Evolutionary conservation across 2,113 vertebrate species (phyloP).

Genomic region (Upupa epops): DNA sequence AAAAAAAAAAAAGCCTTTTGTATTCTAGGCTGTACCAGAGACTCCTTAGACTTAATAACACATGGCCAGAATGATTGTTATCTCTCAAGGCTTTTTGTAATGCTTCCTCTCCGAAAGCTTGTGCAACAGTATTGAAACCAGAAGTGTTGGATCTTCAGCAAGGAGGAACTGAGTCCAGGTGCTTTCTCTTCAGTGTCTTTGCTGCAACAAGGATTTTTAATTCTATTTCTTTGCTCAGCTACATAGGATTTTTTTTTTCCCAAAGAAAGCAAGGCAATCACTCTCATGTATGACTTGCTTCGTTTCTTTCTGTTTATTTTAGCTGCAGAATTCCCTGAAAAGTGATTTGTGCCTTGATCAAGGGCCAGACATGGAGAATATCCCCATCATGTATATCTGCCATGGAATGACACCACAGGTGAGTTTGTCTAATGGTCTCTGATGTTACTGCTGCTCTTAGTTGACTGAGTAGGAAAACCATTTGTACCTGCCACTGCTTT

Average conservation of each 20-base stretch:
- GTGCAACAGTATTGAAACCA: neutral
- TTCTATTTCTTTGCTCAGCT: neutral
- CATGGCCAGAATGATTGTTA: fast-evolving
- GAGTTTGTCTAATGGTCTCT: constrained; percentile 44
- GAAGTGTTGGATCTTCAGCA: neutral
- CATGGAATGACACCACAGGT: constrained; percentile 98
- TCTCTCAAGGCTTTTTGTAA: neutral
- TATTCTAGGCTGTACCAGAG: neutral
- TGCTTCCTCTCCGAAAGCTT: neutral
- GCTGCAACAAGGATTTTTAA: neutral
- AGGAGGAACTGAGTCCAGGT: neutral
- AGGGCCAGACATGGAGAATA: constrained; percentile 94
- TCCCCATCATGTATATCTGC: constrained; percentile 97
- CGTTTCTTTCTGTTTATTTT: constrained; percentile 39
- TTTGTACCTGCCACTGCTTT: neutral
- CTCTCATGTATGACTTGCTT: neutral
- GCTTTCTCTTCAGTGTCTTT: neutral
- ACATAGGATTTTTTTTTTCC: neutral
- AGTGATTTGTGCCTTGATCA: constrained; percentile 96
- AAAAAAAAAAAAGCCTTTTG: neutral
- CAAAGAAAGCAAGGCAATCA: neutral
- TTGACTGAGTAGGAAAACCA: neutral
- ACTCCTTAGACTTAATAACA: neutral
- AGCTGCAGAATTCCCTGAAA: constrained; percentile 97
- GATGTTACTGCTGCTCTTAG: neutral